Evolutionary conservation across 2,888 invertebrate species (phyloP).

Genomic region (Patella caerulea): DNA sequence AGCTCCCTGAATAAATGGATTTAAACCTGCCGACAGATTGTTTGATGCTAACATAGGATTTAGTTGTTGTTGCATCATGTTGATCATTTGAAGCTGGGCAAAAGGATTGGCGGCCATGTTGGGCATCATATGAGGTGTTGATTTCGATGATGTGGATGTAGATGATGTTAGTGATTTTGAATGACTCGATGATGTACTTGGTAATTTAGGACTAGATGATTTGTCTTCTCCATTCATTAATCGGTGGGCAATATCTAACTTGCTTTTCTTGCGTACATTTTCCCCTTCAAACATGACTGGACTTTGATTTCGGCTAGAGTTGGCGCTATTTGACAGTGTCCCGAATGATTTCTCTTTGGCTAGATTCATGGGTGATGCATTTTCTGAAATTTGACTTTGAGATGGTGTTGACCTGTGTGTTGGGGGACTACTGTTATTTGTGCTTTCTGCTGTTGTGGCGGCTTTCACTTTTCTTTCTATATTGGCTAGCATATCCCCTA

Average conservation of each 20-base stretch:
- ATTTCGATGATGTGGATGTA: background rate
- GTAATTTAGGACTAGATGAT: background rate
- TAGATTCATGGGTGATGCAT: background rate
- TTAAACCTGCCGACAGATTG: background rate
- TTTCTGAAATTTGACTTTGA: background rate
- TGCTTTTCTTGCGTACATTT: background rate
- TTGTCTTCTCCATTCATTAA: slow-evolving; percentile 6
- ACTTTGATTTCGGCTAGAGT: slow-evolving; percentile 10
- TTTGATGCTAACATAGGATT: background rate
- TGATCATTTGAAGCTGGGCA: background rate
- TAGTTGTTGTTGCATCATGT: slow-evolving; percentile 6
- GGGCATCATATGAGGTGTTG: slow-evolving; percentile 1
- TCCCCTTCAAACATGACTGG: slow-evolving; percentile 1
- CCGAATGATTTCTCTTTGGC: slow-evolving; percentile 2
- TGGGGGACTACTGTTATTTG: background rate
- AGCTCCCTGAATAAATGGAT: slow-evolving; percentile 7
- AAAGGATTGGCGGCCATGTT: slow-evolving; percentile 8
- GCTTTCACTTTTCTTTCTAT: background rate
- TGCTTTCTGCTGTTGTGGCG: background rate
- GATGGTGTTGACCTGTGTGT: background rate
- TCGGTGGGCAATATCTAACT: background rate
- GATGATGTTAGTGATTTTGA: background rate
- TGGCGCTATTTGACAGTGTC: background rate
- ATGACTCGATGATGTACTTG: background rate
- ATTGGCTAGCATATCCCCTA: background rate